Conservation (phyloP, 2,888 invertebrate species). For the Lithophane leautieri region DNA sequence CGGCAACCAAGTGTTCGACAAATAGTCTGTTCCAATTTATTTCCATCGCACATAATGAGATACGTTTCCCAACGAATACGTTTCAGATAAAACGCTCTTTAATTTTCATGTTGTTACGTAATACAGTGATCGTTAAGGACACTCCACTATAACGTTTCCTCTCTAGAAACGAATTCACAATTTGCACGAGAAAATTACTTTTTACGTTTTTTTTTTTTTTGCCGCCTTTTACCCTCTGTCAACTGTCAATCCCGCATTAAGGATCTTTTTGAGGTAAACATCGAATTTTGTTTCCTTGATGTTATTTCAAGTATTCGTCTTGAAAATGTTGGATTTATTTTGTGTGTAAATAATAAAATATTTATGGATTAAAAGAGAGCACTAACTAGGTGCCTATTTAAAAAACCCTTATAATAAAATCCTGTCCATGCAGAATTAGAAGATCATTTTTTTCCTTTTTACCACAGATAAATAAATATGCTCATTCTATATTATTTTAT, state of each 20-base stretch:
- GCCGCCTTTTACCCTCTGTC: slow-evolving; percentile 51
- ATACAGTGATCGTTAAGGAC: slow-evolving; percentile 68
- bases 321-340: slow-evolving; percentile 25
- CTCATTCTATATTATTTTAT: slow-evolving; percentile 6
- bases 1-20: slow-evolving; percentile 87
- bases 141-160: slow-evolving; percentile 66
- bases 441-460: background rate
- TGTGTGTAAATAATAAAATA: background rate
- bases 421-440: background rate
- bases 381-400: too few species aligned
- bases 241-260: slow-evolving; percentile 57
- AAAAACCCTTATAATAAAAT: background rate
- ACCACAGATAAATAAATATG: slow-evolving; percentile 14
- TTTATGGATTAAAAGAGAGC: background rate
- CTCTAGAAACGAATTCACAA: slow-evolving; percentile 62
- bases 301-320: slow-evolving; percentile 25
- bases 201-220: slow-evolving; percentile 51
- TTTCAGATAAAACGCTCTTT: slow-evolving; percentile 81
- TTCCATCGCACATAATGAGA: slow-evolving; percentile 86
- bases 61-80: slow-evolving; percentile 82
- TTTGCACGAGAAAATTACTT: slow-evolving; percentile 59
- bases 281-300: slow-evolving; percentile 36
- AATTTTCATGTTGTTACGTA: slow-evolving; percentile 81
- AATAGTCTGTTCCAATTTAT: slow-evolving; percentile 88
- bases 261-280: slow-evolving; percentile 33